Base-by-base conservation (phyloP, 2,113 vertebrate genomes). In the Misgurnus mizolepis region DNA sequence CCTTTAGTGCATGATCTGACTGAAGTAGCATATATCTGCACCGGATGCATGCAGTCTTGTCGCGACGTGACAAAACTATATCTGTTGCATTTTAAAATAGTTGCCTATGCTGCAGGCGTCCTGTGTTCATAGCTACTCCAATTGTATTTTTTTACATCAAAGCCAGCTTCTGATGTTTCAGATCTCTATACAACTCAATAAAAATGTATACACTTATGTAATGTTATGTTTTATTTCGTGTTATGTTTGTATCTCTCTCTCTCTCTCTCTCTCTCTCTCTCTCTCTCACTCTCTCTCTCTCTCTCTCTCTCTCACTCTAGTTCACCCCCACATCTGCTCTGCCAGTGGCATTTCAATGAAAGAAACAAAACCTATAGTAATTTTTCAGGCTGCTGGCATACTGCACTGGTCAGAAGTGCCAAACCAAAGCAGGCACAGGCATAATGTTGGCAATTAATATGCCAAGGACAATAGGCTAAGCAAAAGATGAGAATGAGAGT, bases 401-500 rank as follows among this genome's bases (percentile, higher is more conserved):
- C 11, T 49, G 43, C 40, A 45, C 15, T 60, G n/a, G 39, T 45
- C 11, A 34, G 47, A 75, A 64, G 15, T 50, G 58, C 58, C 72
- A 64, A 75, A 75, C 18, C 5, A 4, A 49, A 75, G 22, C 58
- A 15, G 41, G 58, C 58, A 47, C 40, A 61, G 58, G 58, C 43
- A 64, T 71, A 60, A 75, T 60, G 68, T 47, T 55, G 67, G 40
- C 78, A 56, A 84, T 82, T 79, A 82, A 56, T 67, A 84, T 81
- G 75, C 83, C 64, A 43, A 56, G 41, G 68, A 72, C 83, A 84
- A 73, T 40, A 40, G 79, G 49, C 80, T 78, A 81, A 78, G 78
- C 64, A 64, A 69, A 81, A 73, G 75, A 84, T 70, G 75, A 79
- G 81, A 82, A 70, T 61, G 78, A 79, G 49, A 66, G 58, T 60